Conservation (phyloP, 2,797 vertebrate genomes). For the Scarus forsteni region DNA sequence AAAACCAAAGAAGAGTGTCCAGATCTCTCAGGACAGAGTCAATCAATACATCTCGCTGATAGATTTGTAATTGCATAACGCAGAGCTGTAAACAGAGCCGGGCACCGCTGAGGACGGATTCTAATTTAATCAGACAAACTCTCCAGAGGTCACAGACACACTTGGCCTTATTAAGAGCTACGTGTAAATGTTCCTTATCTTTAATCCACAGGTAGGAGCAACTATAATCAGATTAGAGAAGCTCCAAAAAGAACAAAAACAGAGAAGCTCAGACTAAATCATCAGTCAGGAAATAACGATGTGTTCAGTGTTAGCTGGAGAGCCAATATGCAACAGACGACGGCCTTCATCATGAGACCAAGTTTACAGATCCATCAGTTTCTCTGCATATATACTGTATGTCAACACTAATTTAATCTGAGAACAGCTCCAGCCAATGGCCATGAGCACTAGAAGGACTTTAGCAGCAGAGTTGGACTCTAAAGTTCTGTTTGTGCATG, state of each 20-base stretch:
- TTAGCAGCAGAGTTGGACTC: too few species aligned
- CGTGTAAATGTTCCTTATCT: constrained; percentile 12
- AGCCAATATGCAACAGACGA: background rate
- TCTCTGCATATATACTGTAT: too few species aligned
- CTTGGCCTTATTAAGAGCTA: constrained; percentile 47
- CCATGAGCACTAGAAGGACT: too few species aligned
- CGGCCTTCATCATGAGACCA: too few species aligned
- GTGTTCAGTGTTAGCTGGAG: background rate
- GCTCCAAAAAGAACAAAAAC: background rate
- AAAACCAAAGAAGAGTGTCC: background rate
- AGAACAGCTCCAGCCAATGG: too few species aligned
- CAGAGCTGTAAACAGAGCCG: constrained; percentile 18
- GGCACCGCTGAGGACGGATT: constrained; percentile 11
- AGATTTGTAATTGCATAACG: constrained; percentile 31
- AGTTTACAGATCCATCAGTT: too few species aligned
- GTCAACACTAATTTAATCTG: too few species aligned
- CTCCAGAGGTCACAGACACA: constrained; percentile 47
- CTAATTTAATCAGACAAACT: constrained; percentile 49
- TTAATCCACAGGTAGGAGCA: background rate
- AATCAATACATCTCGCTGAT: constrained; percentile 24
- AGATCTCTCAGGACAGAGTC: background rate
- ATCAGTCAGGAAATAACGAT: background rate
- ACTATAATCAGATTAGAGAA: constrained; percentile 33
- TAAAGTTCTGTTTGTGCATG: too few species aligned
- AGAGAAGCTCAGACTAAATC: background rate